Percentiles rank a stretch among this genome's conserved stretches.
phyloP scores from a whole-genome alignment of 2,113 vertebrate genomes.

The Malurus melanocephalus region DNA sequence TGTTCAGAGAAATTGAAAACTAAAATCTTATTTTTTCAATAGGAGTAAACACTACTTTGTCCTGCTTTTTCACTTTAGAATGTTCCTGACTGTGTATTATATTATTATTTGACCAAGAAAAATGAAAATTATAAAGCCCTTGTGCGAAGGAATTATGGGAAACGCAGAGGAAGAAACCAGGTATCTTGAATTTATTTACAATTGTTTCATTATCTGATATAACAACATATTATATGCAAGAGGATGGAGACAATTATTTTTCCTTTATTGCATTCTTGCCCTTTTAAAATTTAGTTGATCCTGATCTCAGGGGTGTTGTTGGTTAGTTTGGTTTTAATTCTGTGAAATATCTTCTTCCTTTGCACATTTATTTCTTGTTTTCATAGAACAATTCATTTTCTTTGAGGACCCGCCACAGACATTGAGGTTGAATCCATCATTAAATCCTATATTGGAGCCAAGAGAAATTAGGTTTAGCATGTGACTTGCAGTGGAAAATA shows the following conservation, averaged over 20 bases:
- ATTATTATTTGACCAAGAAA: conserved; percentile 99
- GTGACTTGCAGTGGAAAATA: conserved; percentile 15
- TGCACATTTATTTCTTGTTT: not conserved
- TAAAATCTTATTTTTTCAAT: not conserved
- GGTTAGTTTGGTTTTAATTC: not conserved
- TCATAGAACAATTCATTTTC: not conserved
- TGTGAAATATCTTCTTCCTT: not conserved
- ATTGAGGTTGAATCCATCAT: not conserved
- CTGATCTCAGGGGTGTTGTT: not conserved
- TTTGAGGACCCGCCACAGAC: not conserved
- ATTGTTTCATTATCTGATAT: not conserved
- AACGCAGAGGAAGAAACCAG: conserved; percentile 93
- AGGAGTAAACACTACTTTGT: not conserved
- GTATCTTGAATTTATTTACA: conserved; percentile 62
- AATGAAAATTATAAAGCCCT: conserved; percentile 97
- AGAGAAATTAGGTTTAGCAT: not conserved
- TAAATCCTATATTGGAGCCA: not conserved
- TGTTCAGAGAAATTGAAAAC: not conserved
- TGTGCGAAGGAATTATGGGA: conserved; percentile 92
- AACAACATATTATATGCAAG: not conserved
- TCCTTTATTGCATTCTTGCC: not conserved
- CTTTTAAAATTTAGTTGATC: not conserved
- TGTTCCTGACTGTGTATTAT: conserved; percentile 94
- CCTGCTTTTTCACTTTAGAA: conserved; percentile 74
- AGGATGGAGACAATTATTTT: not conserved